Evolutionary conservation across 2,888 invertebrate genomes (phyloP), one percentile per base, ranked within the genome.

Genomic region (Scaptodrosophila latifasciaeformis): DNA sequence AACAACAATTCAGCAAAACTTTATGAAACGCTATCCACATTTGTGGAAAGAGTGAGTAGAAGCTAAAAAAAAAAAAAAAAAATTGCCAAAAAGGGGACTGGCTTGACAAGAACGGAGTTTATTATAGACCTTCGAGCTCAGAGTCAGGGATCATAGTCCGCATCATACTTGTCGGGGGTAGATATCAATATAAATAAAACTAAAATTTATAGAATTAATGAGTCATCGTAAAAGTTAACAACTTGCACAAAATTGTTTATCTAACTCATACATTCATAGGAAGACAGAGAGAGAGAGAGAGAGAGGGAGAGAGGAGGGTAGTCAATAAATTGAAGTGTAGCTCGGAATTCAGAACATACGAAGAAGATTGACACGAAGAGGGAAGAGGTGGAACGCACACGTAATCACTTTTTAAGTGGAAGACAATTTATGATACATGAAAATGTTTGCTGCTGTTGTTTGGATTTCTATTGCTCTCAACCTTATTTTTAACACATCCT

Each of bases 391-490:
- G 24, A 65, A 67, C 76, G 81, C 77, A 72, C 65, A 75, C 80
- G 81, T 79, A 79, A 79, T 81, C 81, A 81, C 79, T 79, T 79
- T 81, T 79, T 75, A 79, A 79, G 68, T 77, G 75, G 72, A 72
- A 60, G 66, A 81, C 72, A 79, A 80, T 79, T 79, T 79, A 78
- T 71, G 78, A 80, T 70, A 78, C 78, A 81, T 72, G 81, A 71
- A 71, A 77, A 65, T 74, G 69, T 62, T 79, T 56, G 21, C 52
- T 47, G 49, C 46, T 50, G 43, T 44, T 39, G n/a, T n/a, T n/a
- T n/a, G n/a, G n/a, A n/a, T n/a, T n/a, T 15, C 31, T 34, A 42
- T 12, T 43, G 43, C 30, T 9, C 19, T 7, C 21, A 17, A 17
- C 31, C n/a, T n/a, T n/a, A n/a, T n/a, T n/a, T n/a, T n/a, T n/a